phyloP scores from a whole-genome alignment of 1,140 invertebrate genomes.

The Reticulitermes speratus region DNA sequence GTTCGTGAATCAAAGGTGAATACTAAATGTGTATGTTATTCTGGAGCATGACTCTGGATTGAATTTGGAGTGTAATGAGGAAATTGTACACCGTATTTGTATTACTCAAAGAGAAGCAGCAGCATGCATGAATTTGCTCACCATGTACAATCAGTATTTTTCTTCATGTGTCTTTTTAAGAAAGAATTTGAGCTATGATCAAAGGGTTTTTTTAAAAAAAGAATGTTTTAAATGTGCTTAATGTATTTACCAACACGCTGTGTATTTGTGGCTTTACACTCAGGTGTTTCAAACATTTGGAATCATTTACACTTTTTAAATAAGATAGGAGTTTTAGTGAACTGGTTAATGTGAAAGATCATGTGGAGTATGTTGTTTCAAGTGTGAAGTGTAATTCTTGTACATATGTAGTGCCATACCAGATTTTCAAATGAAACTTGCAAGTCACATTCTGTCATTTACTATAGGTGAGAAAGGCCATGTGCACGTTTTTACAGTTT shows the following conservation, averaged over 20 bases:
- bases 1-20: neutral
- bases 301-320: neutral
- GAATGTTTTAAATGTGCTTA: neutral
- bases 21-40: neutral
- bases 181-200: neutral
- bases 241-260: neutral
- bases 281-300: neutral
- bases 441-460: neutral
- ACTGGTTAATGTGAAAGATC: neutral
- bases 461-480: neutral
- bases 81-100: neutral
- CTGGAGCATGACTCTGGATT: neutral
- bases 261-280: neutral
- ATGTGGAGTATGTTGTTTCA: neutral
- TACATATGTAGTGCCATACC: neutral
- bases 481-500: neutral
- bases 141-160: neutral
- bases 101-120: neutral
- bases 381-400: neutral
- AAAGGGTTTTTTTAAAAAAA: neutral
- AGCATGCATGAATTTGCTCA: conserved; percentile 15
- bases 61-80: neutral
- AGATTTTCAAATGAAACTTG: neutral
- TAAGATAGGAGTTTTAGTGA: neutral
- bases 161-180: neutral